Base-by-base conservation (phyloP, 2,797 vertebrate species). In the Simalia tracyae region DNA sequence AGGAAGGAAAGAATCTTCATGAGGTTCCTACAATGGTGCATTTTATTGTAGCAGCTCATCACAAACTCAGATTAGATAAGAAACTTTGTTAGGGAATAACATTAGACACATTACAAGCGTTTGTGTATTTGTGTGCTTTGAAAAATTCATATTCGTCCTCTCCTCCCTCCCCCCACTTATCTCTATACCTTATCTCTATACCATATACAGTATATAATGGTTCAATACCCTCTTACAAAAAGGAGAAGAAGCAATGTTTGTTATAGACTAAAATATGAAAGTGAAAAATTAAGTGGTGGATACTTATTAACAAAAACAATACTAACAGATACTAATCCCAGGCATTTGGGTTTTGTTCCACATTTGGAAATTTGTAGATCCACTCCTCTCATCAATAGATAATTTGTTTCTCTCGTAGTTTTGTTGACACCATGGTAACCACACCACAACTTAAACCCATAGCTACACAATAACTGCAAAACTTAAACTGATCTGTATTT, bases 391-490 rank as follows among this genome's bases (percentile, higher is more conserved):
- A 68, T 57, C 89, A 63, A 22, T 9, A 89, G 24, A 76, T 92
- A 91, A 3, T 26, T 86, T 89, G 90, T 19, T 57, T 1, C 76
- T 92, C 93, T 89, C 59, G 0, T 54, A 94, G 15, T 1, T 60
- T 72, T 36, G 50, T 28, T 60, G 26, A 12, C 84, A 84, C 17
- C 60, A 66, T 26, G 54, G 17, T n/a, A 68, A 57, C 88, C 50
- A 87, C 68, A 60, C 3, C 84, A 87, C 59, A 60, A 87, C 54
- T 81, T n/a, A 60, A 81, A 81, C n/a, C 22, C 66, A 84, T 42
- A 66, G 42, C 36, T 88, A 76, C 60, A 89, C 8, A 60, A 86
- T 59, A 92, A 92, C 46, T 89, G 87, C 88, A 87, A 56, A 91
- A 91, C 84, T 87, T 76, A 86, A 92, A 59, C 28, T 64, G n/a